phyloP scores from a whole-genome alignment of 2,888 invertebrate species.

The Phytoseiulus persimilis region DNA sequence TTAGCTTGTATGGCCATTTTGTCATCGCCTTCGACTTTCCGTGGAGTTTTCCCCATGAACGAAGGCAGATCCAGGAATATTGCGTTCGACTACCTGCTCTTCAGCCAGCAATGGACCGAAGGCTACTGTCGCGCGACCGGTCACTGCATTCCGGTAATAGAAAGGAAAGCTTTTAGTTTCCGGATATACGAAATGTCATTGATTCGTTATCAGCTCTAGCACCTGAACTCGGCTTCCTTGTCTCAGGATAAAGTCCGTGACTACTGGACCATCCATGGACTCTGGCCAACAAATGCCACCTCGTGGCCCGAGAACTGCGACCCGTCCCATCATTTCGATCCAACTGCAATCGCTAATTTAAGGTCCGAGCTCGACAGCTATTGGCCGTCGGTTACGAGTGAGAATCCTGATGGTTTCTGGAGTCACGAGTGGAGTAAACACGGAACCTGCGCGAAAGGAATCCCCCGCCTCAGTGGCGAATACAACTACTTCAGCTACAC shows the following conservation, averaged over 20 bases:
- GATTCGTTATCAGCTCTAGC: background rate
- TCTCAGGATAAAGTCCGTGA: background rate
- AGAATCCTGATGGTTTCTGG: slow-evolving; percentile 40
- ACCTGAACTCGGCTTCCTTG: background rate
- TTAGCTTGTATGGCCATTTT: background rate
- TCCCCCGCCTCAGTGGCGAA: slow-evolving; percentile 13
- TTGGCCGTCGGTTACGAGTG: slow-evolving; percentile 39
- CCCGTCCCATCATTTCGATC: background rate
- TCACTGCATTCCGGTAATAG: background rate
- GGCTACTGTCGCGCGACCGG: slow-evolving; percentile 1
- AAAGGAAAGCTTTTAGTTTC: background rate
- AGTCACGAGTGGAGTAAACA: slow-evolving; percentile 41
- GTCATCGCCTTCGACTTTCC: background rate
- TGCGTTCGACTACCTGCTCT: slow-evolving; percentile 17
- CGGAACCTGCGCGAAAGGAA: slow-evolving; percentile 38
- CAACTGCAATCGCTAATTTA: background rate
- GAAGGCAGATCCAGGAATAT: background rate
- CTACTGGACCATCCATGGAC: slow-evolving; percentile 39
- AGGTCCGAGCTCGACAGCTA: slow-evolving; percentile 20
- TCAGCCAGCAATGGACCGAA: background rate
- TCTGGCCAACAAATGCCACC: slow-evolving; percentile 39
- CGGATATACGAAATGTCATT: background rate
- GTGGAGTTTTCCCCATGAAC: background rate
- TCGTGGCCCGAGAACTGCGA: slow-evolving; percentile 37
- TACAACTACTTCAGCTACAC: slow-evolving; percentile 15